Evolutionary conservation across 2,888 invertebrate genomes (phyloP).

Genomic region (Entomobrya proxima): DNA sequence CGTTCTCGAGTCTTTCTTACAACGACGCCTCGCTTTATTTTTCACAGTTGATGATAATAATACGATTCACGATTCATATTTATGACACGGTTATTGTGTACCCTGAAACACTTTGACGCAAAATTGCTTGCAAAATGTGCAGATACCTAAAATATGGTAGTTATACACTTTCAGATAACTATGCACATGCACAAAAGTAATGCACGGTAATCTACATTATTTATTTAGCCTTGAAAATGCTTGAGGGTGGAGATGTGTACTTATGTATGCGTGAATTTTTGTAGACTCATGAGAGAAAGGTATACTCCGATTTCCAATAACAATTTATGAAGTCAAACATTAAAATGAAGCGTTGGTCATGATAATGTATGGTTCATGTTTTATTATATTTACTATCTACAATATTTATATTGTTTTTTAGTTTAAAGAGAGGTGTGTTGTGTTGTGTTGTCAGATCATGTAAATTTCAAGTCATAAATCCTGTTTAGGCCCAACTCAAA

Average conservation of each 20-base stretch:
- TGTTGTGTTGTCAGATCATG: conserved; percentile 63
- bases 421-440: conserved; percentile 48
- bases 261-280: too few species aligned
- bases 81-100: conserved; percentile 47
- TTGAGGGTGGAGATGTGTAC: too few species aligned
- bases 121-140: conserved; percentile 14
- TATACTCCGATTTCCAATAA: too few species aligned
- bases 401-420: conserved; percentile 2
- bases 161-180: background rate
- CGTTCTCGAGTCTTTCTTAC: background rate
- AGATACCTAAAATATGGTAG: background rate
- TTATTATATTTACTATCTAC: background rate
- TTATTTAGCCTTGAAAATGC: too few species aligned
- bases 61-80: conserved; percentile 56
- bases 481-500: conserved; percentile 56
- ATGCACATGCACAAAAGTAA: background rate
- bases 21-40: conserved; percentile 7
- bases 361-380: background rate
- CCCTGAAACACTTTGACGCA: conserved; percentile 41
- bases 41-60: background rate
- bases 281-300: too few species aligned
- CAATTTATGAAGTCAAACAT: background rate
- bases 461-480: conserved; percentile 65
- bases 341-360: background rate
- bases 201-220: too few species aligned